Evolutionary conservation across 2,797 vertebrate species (phyloP), one percentile per base, ranked within the genome.

Genomic region (Coccyzus lansbergi): DNA sequence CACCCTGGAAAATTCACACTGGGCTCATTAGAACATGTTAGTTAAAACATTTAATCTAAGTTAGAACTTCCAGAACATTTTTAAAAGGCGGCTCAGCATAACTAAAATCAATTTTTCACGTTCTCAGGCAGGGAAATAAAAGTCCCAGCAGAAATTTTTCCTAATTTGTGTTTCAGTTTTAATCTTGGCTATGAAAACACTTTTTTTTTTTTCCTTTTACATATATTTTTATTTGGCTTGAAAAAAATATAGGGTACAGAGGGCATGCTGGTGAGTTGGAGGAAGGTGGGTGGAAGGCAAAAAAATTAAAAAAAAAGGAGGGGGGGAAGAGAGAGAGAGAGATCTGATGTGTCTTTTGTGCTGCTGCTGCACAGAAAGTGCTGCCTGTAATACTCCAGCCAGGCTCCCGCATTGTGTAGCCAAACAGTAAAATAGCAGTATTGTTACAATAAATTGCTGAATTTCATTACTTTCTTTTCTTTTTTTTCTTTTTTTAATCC

Each of bases 11-110:
- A 69, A 60, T 46, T 20, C 48, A 14, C 4, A 40, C 40, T 4
- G 12, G 12, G 20, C 9, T 2, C 1, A 1, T 33, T 38, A 53
- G n/a, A n/a, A n/a, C n/a, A n/a, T n/a, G n/a, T n/a, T n/a, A n/a
- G n/a, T n/a, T n/a, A n/a, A n/a, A n/a, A n/a, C n/a, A n/a, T n/a
- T n/a, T n/a, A n/a, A n/a, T n/a, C n/a, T n/a, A n/a, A n/a, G n/a
- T n/a, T n/a, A n/a, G n/a, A n/a, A 31, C 26, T 28, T 63, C 11
- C 49, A 55, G 34, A 40, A 22, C 26, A 34, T 19, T 59, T 84
- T 76, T 22, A 5, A 67, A 68, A 67, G 9, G 14, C 42, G 42
- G 25, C 20, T 77, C 44, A 44, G 10, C 26, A 21, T 7, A 64
- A 28, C 15, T 28, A 9, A 38, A 77, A 63, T 28, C 6, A 1